Base-by-base conservation (phyloP, 2,797 vertebrate genomes). In the Eulemur mongoz region DNA sequence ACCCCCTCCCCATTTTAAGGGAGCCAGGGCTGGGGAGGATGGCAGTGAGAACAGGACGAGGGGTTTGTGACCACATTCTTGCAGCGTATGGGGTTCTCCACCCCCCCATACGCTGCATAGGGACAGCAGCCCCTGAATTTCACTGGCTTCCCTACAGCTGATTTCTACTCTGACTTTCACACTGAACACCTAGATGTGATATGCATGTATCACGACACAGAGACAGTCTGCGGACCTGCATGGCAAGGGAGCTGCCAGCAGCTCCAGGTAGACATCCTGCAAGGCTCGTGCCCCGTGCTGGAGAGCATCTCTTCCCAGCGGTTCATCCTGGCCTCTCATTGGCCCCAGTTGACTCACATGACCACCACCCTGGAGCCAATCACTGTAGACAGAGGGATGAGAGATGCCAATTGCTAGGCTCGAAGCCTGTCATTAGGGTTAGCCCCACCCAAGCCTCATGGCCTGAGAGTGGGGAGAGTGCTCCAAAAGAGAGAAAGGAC, bases 171-270 rank as follows among this genome's bases (percentile, higher is more conserved):
- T 12, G 0, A 10, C 32, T 76, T 63, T 57, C 48, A 23, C 69
- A 38, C 6, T 25, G 75, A 84, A 30, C 23, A 6, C 79, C 17
- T 59, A 40, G 61, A 14, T 18, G 54, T n/a, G 10, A 30, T 0
- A 1, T 12, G 0, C 40, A 0, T 2, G 12, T 35, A 5, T 45
- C 43, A 52, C 18, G 61, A 89, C 0, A 5, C 40, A 3, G 6
- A 57, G n/a, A 14, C 15, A 5, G 11, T 12, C 63, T 75, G 65
- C 13, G 45, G 35, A 48, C 61, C 69, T 10, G 27, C 20, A 25
- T 27, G 69, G 80, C 11, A 30, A 30, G 50, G 7, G 45, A 32
- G 18, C 38, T 30, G 15, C 59, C 50, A 61, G 18, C 23, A 35
- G 59, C 54, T 73, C 23, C 30, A 4, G 4, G 27, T 9, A 6